Conservation (phyloP, 2,113 vertebrate species). For the Oxyruncus cristatus region DNA sequence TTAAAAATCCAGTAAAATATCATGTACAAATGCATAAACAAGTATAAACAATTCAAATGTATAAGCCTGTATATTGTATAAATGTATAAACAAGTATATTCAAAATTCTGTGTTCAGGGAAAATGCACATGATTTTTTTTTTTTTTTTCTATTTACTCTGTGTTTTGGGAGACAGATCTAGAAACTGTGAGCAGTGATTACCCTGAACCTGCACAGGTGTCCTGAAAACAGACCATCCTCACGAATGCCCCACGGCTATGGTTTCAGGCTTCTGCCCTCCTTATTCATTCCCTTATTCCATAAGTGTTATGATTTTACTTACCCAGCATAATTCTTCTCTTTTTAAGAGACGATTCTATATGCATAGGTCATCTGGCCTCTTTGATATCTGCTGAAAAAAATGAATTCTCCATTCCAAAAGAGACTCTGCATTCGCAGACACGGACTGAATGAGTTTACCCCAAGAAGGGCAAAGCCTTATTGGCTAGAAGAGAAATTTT, state of each 20-base stretch:
- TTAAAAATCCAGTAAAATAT: not conserved
- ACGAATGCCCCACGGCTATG: not conserved
- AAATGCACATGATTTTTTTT: not conserved
- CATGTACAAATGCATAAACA: not conserved
- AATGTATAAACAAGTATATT: not conserved
- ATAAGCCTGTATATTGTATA: too few species aligned
- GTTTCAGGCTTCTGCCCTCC: rapidly evolving
- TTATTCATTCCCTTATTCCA: not conserved
- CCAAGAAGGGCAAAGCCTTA: not conserved
- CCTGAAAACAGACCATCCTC: not conserved
- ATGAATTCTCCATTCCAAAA: not conserved
- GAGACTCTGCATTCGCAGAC: not conserved
- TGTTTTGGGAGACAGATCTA: not conserved
- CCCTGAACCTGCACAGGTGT: not conserved
- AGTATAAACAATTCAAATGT: not conserved
- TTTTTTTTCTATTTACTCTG: not conserved
- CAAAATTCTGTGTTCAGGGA: not conserved
- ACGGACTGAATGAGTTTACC: not conserved
- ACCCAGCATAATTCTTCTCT: not conserved
- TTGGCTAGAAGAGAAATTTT: not conserved
- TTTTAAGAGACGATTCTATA: not conserved
- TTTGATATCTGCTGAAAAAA: not conserved
- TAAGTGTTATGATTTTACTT: not conserved
- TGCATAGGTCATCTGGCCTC: not conserved
- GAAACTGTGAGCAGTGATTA: not conserved